These are phyloP conservation scores for Hydrolagus colliei DNA, from an alignment of 2,797 vertebrate genomes.

Conservation along the genomic window DNA sequence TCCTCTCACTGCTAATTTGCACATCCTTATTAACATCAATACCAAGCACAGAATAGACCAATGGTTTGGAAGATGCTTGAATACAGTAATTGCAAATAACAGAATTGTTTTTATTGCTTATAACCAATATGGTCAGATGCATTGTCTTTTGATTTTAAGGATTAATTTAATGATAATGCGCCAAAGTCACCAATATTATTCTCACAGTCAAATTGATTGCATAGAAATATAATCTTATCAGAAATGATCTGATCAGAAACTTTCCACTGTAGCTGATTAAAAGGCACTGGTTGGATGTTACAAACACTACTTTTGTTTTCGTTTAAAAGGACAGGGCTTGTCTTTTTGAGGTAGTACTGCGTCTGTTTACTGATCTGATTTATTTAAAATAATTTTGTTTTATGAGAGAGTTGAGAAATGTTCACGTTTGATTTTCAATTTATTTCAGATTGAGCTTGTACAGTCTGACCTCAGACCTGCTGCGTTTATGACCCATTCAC, in stretches of 20 bases:
- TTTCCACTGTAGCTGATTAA: not conserved
- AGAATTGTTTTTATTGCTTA: not conserved
- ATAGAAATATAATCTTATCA: not conserved
- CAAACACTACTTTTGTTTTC: not conserved
- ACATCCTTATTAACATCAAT: not conserved
- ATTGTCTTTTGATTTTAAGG: not conserved
- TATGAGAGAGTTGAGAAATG: not conserved
- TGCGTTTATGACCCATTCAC: not conserved
- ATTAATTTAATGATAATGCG: slow-evolving; percentile 17
- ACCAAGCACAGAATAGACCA: not conserved
- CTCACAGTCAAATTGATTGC: not conserved
- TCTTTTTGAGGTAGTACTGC: not conserved
- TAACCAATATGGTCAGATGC: not conserved
- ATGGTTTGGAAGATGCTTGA: not conserved
- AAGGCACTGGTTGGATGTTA: slow-evolving; percentile 7
- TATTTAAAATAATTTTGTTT: slow-evolving; percentile 18
- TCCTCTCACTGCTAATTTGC: too few relatives aligned
- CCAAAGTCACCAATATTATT: not conserved
- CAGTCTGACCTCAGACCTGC: not conserved
- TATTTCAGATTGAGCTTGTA: slow-evolving; percentile 15
- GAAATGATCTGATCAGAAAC: not conserved
- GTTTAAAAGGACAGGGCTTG: not conserved
- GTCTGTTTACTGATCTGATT: slow-evolving; percentile 12
- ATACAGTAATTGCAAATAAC: not conserved
- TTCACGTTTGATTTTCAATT: not conserved